These are phyloP conservation scores for Calliopum simillimum DNA, from an alignment of 2,888 invertebrate genomes.

Conservation along the genomic window DNA sequence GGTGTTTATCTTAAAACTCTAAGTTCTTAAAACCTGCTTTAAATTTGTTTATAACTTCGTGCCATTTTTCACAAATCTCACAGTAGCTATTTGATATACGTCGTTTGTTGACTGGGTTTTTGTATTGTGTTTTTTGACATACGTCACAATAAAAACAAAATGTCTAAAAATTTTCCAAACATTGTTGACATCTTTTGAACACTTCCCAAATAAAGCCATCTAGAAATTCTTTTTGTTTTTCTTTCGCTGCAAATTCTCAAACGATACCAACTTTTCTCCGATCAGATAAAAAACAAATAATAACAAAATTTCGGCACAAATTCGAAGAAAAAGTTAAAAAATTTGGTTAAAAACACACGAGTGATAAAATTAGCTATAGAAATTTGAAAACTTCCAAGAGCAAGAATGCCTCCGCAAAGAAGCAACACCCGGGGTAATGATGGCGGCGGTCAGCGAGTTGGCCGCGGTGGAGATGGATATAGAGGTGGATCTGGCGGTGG, in stretches of 20 bases:
- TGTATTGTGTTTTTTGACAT: too few species aligned
- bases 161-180: background rate
- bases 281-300: constrained; percentile 21
- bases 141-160: too few species aligned
- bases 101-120: too few species aligned
- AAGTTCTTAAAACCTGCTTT: too few species aligned
- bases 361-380: too few species aligned
- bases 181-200: constrained; percentile 42
- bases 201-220: constrained; percentile 48
- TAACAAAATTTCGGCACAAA: background rate
- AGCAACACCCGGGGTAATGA: constrained; percentile 45
- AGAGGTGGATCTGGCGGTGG: constrained; percentile 42
- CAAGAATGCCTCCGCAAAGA: constrained; percentile 43
- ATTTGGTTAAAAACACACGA: background rate
- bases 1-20: too few species aligned
- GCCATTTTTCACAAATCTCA: too few species aligned
- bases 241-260: constrained; percentile 33
- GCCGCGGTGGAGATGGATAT: constrained; percentile 47
- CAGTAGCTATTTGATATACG: too few species aligned
- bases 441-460: constrained; percentile 45
- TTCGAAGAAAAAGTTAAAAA: background rate
- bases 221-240: constrained; percentile 30
- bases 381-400: too few species aligned
- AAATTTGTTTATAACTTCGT: too few species aligned
- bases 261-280: constrained; percentile 29